Percentiles rank a stretch among this genome's conserved stretches.
Evolutionary conservation across 2,797 vertebrate species (phyloP).

Genomic region (Hippoglossus hippoglossus): DNA sequence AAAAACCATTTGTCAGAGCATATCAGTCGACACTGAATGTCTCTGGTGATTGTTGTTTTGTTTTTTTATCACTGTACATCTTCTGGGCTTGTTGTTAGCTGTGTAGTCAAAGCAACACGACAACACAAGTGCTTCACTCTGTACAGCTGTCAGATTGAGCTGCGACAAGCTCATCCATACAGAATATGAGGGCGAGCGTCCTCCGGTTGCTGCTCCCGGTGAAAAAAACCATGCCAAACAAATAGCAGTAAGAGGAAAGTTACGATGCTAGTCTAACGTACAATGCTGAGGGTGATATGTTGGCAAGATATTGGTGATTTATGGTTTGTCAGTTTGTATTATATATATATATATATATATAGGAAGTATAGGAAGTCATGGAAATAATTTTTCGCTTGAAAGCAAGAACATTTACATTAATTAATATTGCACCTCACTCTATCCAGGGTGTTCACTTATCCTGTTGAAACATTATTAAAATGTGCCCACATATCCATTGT

Average conservation of each 20-base stretch:
- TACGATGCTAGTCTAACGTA: too few relatives aligned
- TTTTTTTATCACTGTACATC: background rate
- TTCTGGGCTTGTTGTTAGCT: background rate
- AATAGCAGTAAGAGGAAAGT: too few relatives aligned
- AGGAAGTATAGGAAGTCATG: too few relatives aligned
- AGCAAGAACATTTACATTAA: background rate
- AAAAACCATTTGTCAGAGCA: too few relatives aligned
- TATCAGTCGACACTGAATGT: too few relatives aligned
- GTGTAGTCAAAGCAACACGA: background rate
- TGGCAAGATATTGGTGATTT: background rate
- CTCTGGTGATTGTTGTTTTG: too few relatives aligned
- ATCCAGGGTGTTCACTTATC: background rate
- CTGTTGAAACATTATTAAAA: constrained; percentile 1
- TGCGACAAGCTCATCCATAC: background rate
- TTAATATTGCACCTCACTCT: background rate
- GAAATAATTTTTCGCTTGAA: background rate
- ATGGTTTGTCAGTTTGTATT: background rate
- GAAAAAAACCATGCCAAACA: background rate
- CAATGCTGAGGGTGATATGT: too few relatives aligned
- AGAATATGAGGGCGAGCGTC: background rate
- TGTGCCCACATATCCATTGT: background rate
- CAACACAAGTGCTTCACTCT: too few relatives aligned
- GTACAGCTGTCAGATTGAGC: background rate
- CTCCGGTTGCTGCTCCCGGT: background rate
- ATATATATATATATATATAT: too few relatives aligned